These are phyloP conservation scores for Drosophila orena DNA, from an alignment of 1,140 invertebrate genomes.

Conservation along the genomic window DNA sequence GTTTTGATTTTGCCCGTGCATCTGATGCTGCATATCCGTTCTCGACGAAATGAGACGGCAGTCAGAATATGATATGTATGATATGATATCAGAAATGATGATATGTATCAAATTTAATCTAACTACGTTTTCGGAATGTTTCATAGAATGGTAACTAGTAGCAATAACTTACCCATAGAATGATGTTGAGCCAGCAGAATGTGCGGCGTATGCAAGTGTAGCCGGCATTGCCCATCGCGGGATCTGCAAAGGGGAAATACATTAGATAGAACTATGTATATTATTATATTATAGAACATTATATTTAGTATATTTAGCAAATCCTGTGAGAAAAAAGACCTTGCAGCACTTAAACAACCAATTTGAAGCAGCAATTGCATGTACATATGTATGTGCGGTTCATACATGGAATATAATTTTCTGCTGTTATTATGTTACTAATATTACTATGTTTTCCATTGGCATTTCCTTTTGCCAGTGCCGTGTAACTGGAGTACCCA, in stretches of 20 bases:
- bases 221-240: constrained; percentile 89
- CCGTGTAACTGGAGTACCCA: constrained; percentile 63
- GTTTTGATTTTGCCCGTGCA: constrained; percentile 6
- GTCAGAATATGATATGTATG: neutral
- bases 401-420: constrained; percentile 61
- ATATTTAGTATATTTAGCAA: too few relatives aligned
- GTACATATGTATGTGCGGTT: neutral
- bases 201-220: constrained; percentile 91
- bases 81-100: too few relatives aligned
- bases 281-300: too few relatives aligned
- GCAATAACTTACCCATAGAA: constrained; percentile 89
- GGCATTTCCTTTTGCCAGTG: constrained; percentile 63
- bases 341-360: too few relatives aligned
- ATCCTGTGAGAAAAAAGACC: too few relatives aligned
- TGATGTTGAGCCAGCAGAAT: constrained; percentile 91
- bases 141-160: too few relatives aligned
- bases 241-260: constrained; percentile 16
- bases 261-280: neutral
- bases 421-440: neutral
- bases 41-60: neutral
- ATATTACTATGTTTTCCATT: constrained; percentile 31
- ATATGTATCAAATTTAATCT: too few relatives aligned
- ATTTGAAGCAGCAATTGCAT: too few relatives aligned
- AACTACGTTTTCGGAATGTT: too few relatives aligned
- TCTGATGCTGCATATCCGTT: too few relatives aligned